Conservation (phyloP, 1,140 invertebrate genomes). For the Diachasmimorpha longicaudata region DNA sequence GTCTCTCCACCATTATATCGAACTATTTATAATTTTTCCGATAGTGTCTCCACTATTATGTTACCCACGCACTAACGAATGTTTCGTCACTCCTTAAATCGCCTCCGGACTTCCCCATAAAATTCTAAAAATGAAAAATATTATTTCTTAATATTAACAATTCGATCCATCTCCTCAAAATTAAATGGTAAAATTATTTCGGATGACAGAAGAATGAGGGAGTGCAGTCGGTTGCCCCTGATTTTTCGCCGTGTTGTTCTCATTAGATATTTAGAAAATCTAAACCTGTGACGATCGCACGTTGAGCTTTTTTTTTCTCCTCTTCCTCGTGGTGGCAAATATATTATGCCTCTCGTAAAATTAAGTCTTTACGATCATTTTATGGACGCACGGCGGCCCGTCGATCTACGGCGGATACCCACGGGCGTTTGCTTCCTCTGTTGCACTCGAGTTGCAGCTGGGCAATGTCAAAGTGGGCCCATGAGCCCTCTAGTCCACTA, state of each 20-base stretch:
- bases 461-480: not conserved
- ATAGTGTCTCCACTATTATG: too few relatives aligned
- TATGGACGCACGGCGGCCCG: slow-evolving; percentile 58
- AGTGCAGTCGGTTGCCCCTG: slow-evolving; percentile 22
- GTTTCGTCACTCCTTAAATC: too few relatives aligned
- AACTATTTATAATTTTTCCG: too few relatives aligned
- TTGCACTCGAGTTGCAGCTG: slow-evolving; percentile 12
- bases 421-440: slow-evolving; percentile 18
- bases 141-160: too few relatives aligned
- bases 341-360: slow-evolving; percentile 65
- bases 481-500: too few relatives aligned
- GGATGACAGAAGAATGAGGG: too few relatives aligned
- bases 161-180: too few relatives aligned
- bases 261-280: slow-evolving; percentile 22
- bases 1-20: too few relatives aligned
- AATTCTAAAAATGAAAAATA: too few relatives aligned
- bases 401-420: slow-evolving; percentile 39
- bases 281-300: slow-evolving; percentile 11
- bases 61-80: too few relatives aligned
- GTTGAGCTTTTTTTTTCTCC: slow-evolving; percentile 26
- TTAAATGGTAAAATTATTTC: too few relatives aligned
- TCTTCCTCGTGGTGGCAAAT: slow-evolving; percentile 53
- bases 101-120: too few relatives aligned
- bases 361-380: slow-evolving; percentile 66
- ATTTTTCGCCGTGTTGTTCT: not conserved